Conservation (phyloP, 2,113 vertebrate genomes). For the Pithys albifrons region DNA sequence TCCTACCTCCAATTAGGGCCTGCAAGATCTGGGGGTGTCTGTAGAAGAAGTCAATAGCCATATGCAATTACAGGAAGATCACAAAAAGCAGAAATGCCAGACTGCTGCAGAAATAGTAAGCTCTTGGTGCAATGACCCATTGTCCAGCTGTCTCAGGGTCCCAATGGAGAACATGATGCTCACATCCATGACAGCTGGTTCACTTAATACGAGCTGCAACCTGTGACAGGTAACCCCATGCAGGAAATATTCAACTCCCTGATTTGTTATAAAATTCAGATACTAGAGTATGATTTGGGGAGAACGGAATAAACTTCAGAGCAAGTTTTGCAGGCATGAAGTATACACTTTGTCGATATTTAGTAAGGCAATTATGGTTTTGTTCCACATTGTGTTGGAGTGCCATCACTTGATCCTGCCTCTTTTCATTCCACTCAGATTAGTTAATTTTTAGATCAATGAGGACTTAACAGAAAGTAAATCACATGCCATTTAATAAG, state of each 20-base stretch:
- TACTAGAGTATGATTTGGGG: neutral
- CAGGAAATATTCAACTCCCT: neutral
- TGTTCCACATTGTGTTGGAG: neutral
- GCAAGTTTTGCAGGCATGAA: neutral
- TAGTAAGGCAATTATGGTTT: neutral
- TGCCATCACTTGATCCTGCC: slow-evolving; percentile 2
- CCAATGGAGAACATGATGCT: accelerated
- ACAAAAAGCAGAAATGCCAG: neutral
- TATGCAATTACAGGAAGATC: neutral
- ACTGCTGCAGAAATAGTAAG: neutral
- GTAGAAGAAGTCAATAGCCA: neutral
- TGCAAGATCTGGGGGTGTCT: neutral
- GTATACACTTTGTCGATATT: neutral
- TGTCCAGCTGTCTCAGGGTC: neutral
- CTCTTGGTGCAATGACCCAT: neutral
- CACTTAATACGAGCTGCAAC: neutral
- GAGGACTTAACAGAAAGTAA: slow-evolving; percentile 9
- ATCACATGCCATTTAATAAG: slow-evolving; percentile 26
- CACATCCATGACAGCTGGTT: neutral
- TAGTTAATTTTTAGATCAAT: slow-evolving; percentile 46
- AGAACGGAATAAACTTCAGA: neutral
- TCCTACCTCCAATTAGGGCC: neutral
- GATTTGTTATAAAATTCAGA: neutral
- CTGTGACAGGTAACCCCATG: neutral
- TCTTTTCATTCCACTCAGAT: slow-evolving; percentile 23